phyloP scores from a whole-genome alignment of 2,797 vertebrate species.

The Tympanoctomys barrerae region DNA sequence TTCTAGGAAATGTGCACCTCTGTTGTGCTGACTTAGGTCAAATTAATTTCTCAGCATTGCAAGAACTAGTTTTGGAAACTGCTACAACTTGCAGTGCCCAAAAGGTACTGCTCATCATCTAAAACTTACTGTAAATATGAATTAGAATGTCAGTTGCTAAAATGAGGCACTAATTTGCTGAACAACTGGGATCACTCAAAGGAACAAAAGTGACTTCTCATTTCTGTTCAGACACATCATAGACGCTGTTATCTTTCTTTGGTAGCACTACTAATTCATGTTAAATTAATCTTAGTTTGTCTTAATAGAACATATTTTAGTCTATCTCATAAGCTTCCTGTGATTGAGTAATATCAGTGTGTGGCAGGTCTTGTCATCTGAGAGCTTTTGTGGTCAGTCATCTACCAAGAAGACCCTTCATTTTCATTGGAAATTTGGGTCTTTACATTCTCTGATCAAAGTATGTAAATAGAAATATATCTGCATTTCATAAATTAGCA shows the following conservation, averaged over 20 bases:
- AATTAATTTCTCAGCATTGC: conserved; percentile 39
- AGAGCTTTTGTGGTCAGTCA: background rate
- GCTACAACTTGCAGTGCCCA: conserved; percentile 36
- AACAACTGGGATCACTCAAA: conserved; percentile 43
- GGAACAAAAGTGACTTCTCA: conserved; percentile 53
- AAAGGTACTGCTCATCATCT: conserved; percentile 10
- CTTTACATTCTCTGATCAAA: conserved; percentile 44
- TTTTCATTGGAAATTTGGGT: conserved; percentile 20
- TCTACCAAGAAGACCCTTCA: conserved; percentile 27
- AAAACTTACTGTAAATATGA: conserved; percentile 57
- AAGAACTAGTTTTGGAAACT: conserved; percentile 38
- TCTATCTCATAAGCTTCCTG: background rate
- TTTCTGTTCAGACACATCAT: background rate
- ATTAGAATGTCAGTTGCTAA: conserved; percentile 32
- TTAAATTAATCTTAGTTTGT: conserved; percentile 12
- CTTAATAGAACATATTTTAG: conserved; percentile 43
- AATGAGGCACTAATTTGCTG: conserved; percentile 37
- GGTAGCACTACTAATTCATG: conserved; percentile 10
- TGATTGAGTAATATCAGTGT: background rate
- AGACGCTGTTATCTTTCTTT: conserved; percentile 36
- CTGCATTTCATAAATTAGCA: background rate
- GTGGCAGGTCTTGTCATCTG: conserved; percentile 12
- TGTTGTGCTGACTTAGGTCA: conserved; percentile 13
- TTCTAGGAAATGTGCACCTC: conserved; percentile 18
- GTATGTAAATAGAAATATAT: background rate